Evolutionary conservation across 53 echinoderm and acorn worm genomes (phyloP), one percentile per base, ranked within the genome.

Genomic region (Antedon mediterranea): DNA sequence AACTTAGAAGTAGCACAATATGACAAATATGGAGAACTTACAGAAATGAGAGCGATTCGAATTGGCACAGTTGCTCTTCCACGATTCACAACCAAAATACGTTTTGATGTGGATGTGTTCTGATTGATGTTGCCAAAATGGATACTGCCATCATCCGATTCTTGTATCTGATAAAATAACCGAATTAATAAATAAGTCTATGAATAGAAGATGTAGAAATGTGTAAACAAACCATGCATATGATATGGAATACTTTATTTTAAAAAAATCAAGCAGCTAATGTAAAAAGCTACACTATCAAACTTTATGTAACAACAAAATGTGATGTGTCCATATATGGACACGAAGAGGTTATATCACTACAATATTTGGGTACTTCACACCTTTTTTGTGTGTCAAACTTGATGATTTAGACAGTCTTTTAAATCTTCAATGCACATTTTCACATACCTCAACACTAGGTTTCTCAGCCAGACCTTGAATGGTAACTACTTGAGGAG

Each of bases 401-500:
- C n/a, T n/a, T n/a, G n/a, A n/a, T n/a, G n/a, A n/a, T n/a, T n/a
- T n/a, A n/a, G n/a, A 5, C 75, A n/a, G 3, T 31, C 75, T 3
- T 31, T 23, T 20, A n/a, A 31, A 31, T 33, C 3, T 28, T 30
- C 31, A 30, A 75, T 75, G 13, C n/a, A n/a, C n/a, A n/a, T 6
- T 37, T 57, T 57, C 14, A 57, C 78, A 82, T 43, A 95, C 95
- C 89, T 86, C 91, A 31, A 94, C 76, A 75, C 79, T 84, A 41
- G 91, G 91, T 29, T 82, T 81, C 77, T 95, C 95, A 71, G 95
- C 95, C 72, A 89, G 72, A 28, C 89, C 91, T 15, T 84, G 83
- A 18, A 92, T 29, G 3, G 86, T 83, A 18, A 92, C 89, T 42
- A 88, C 85, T 28, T 76, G 82, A 1, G 87, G 85, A 27, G 83